Evolutionary conservation across 2,797 vertebrate species (phyloP).

Genomic region (Malurus leucopterus): DNA sequence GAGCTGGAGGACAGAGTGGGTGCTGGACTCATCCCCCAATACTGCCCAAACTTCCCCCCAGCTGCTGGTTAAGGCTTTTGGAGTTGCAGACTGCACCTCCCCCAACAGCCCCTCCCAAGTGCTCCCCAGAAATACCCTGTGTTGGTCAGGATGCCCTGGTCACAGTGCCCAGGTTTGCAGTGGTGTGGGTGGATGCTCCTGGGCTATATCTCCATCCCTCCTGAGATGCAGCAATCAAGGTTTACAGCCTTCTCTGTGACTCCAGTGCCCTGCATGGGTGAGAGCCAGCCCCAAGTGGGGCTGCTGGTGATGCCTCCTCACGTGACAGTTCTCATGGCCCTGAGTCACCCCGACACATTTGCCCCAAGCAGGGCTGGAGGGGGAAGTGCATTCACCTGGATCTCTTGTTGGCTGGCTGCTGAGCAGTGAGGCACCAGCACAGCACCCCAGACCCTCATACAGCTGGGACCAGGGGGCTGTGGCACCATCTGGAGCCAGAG

Average conservation of each 20-base stretch:
- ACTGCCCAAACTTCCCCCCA: not conserved
- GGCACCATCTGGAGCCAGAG: accelerated
- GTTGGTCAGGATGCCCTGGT: not conserved
- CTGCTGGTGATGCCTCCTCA: not conserved
- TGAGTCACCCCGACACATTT: conserved; percentile 8
- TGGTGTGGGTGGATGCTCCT: not conserved
- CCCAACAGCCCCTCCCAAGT: not conserved
- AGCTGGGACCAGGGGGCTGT: accelerated
- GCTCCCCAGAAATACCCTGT: not conserved
- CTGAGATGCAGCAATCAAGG: accelerated
- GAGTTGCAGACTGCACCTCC: not conserved
- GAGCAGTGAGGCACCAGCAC: not conserved
- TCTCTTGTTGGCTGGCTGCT: not conserved
- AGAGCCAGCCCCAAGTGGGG: not conserved
- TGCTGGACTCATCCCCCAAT: not conserved
- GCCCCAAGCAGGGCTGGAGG: not conserved
- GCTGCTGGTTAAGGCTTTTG: not conserved
- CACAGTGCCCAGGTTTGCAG: accelerated
- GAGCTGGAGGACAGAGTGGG: not conserved
- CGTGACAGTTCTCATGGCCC: conserved; percentile 4
- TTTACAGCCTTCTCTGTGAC: not conserved
- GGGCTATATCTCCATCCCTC: not conserved
- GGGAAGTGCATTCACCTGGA: not conserved
- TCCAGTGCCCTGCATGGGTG: not conserved
- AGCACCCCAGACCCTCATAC: accelerated